These are phyloP conservation scores for Drosophila aldrichi DNA, from an alignment of 2,888 invertebrate species.

Conservation along the genomic window DNA sequence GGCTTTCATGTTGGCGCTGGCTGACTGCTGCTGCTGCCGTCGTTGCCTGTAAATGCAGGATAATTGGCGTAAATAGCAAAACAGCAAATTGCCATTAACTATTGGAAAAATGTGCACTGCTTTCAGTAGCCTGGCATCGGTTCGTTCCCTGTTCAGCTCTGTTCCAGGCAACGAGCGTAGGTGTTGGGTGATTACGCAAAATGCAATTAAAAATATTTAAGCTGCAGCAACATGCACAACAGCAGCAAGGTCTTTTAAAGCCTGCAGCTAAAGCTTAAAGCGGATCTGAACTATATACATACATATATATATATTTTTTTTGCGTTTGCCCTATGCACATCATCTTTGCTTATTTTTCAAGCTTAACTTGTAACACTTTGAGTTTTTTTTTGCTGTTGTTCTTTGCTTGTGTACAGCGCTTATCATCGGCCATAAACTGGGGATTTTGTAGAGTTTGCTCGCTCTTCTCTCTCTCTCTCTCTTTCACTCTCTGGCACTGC, in stretches of 20 bases:
- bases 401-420: conserved; percentile 24
- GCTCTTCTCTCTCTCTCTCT: not conserved
- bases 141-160: conserved; percentile 30
- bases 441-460: conserved; percentile 37
- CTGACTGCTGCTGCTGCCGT: no score
- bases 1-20: conserved; percentile 40
- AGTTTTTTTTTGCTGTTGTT: not conserved
- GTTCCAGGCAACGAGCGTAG: conserved; percentile 40
- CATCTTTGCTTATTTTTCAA: conserved; percentile 53
- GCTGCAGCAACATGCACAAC: conserved; percentile 53
- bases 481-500: conserved; percentile 39
- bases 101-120: conserved; percentile 75
- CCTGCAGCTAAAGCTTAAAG: conserved; percentile 52
- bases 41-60: conserved; percentile 66
- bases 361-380: conserved; percentile 45
- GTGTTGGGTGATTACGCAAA: conserved; percentile 77
- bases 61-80: conserved; percentile 81
- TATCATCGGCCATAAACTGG: conserved; percentile 56
- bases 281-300: not conserved
- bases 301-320: not conserved
- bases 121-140: conserved; percentile 43
- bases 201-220: conserved; percentile 80
- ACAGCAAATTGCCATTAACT: conserved; percentile 81
- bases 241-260: conserved; percentile 62
- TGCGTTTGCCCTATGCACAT: conserved; percentile 19